Evolutionary conservation across 2,797 vertebrate species (phyloP).

Genomic region (Acipenser oxyrinchus): DNA sequence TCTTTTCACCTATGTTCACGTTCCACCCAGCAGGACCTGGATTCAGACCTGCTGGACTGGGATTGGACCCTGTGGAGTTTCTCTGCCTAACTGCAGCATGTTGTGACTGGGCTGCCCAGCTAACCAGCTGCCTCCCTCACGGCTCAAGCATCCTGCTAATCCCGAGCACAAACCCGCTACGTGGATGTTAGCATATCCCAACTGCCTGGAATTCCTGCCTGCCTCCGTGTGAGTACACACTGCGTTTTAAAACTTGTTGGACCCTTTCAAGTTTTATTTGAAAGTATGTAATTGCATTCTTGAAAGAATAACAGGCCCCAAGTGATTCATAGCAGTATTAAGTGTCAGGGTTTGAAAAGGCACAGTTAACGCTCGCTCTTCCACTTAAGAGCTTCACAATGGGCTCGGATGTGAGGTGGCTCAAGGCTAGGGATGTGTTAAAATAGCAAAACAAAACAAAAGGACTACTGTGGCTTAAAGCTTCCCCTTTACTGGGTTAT

Average conservation of each 20-base stretch:
- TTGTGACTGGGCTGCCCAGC: constrained; percentile 26
- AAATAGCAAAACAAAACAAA: constrained; percentile 32
- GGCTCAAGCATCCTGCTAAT: constrained; percentile 39
- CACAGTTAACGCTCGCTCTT: constrained; percentile 68
- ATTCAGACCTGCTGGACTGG: too few relatives aligned
- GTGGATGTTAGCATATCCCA: constrained; percentile 94
- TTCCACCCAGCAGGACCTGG: too few relatives aligned
- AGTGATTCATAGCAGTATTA: constrained; percentile 95
- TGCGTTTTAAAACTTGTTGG: constrained; percentile 97
- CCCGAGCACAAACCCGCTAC: constrained; percentile 60
- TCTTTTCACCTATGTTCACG: too few relatives aligned
- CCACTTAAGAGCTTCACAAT: constrained; percentile 41
- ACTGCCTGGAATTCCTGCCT: constrained; percentile 96
- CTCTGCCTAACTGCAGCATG: constrained; percentile 23
- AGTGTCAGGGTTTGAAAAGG: constrained; percentile 86
- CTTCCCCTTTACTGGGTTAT: constrained; percentile 1
- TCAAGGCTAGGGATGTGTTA: constrained; percentile 25
- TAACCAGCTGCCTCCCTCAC: constrained; percentile 1
- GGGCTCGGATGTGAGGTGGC: constrained; percentile 33
- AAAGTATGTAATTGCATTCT: constrained; percentile 99
- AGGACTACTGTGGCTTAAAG: constrained; percentile 8
- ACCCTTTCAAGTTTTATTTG: constrained; percentile 99
- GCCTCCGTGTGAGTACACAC: constrained; percentile 80
- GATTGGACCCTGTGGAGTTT: neutral
- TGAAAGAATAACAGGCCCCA: constrained; percentile 89